Evolutionary conservation across 1,140 invertebrate species (phyloP).

Genomic region (Psilanteris sp.): DNA sequence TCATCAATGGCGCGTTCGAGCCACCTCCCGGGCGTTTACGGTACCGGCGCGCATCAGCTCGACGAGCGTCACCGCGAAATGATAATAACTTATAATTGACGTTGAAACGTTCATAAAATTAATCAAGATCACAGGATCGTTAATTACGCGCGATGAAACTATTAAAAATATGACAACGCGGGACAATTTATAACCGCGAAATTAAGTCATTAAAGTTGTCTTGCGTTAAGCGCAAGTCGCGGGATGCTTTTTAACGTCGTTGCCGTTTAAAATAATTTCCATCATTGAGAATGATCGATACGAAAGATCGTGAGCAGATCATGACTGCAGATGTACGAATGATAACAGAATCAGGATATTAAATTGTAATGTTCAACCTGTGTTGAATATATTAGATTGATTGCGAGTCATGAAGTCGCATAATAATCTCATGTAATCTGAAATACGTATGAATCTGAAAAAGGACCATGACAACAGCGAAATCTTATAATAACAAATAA

Average conservation of each 20-base stretch:
- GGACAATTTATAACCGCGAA: slow-evolving; percentile 39
- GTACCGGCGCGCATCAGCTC: slow-evolving; percentile 10
- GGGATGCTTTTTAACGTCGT: neutral
- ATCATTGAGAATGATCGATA: neutral
- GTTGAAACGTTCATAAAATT: slow-evolving; percentile 34
- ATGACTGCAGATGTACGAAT: neutral
- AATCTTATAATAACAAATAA: too few relatives aligned
- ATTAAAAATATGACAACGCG: slow-evolving; percentile 29
- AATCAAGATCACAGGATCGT: slow-evolving; percentile 46
- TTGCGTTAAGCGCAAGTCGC: slow-evolving; percentile 1
- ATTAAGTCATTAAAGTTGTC: slow-evolving; percentile 36
- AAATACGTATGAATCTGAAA: too few relatives aligned
- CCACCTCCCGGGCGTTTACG: slow-evolving; percentile 22
- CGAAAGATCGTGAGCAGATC: neutral
- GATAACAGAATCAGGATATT: neutral
- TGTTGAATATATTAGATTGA: neutral
- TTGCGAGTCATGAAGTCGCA: too few relatives aligned
- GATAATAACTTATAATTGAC: slow-evolving; percentile 45
- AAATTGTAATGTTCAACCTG: neutral
- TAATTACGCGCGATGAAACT: slow-evolving; percentile 37
- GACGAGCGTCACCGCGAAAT: slow-evolving; percentile 18
- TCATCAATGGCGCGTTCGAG: slow-evolving; percentile 27
- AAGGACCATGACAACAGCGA: too few relatives aligned
- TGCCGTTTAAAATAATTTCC: slow-evolving; percentile 5
- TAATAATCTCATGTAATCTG: too few relatives aligned